Conservation (phyloP, 2,888 invertebrate species). For the Acrocera orbiculus region DNA sequence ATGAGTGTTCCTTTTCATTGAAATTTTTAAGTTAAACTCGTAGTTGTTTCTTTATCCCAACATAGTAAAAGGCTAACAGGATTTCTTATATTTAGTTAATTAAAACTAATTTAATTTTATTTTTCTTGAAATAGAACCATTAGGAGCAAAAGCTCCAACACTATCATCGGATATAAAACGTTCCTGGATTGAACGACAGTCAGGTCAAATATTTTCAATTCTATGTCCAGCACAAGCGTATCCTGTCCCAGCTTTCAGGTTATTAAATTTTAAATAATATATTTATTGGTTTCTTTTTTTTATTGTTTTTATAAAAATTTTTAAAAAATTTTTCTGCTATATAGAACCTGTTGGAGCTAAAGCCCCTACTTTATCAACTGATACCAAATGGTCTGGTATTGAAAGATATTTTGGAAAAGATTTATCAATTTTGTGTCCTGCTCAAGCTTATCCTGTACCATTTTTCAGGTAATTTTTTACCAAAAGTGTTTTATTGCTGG, state of each 20-base stretch:
- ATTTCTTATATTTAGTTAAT: too few species aligned
- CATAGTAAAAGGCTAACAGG: too few species aligned
- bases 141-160: slow-evolving; percentile 48
- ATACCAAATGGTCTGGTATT: slow-evolving; percentile 49
- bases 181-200: slow-evolving; percentile 36
- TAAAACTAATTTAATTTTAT: slow-evolving; percentile 7
- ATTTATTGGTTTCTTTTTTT: slow-evolving; percentile 3
- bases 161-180: slow-evolving; percentile 36
- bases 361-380: slow-evolving; percentile 51
- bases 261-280: slow-evolving; percentile 20
- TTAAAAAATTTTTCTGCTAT: slow-evolving; percentile 3
- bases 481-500: too few species aligned
- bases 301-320: slow-evolving; percentile 1
- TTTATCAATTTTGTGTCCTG: slow-evolving; percentile 20
- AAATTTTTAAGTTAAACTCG: too few species aligned
- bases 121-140: slow-evolving; percentile 36
- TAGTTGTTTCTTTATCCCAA: too few species aligned
- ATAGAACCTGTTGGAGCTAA: slow-evolving; percentile 52
- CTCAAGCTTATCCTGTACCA: slow-evolving; percentile 33
- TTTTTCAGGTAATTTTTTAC: slow-evolving; percentile 27
- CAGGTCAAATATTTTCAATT: too few species aligned
- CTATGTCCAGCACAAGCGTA: slow-evolving; percentile 43
- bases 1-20: too few species aligned
- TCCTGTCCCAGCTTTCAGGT: slow-evolving; percentile 50
- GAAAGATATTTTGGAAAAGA: slow-evolving; percentile 20